Evolutionary conservation across 2,113 vertebrate genomes (phyloP), one percentile per base, ranked within the genome.

Genomic region (Gasterosteus aculeatus): DNA sequence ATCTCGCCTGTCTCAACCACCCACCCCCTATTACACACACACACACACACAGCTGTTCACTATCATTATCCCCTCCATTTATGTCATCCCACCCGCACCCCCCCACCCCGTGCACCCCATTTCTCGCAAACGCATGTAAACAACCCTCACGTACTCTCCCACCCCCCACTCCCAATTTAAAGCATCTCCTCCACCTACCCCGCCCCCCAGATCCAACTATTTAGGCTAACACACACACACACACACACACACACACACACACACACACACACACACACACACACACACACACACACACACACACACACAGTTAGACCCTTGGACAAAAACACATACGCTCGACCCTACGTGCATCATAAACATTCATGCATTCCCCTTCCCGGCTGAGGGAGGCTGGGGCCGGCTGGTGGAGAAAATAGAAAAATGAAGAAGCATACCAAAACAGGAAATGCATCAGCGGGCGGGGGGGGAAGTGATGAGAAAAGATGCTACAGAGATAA

Each of bases 381-480:
- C 6, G 26, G 77, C 87, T 80, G 19, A 90, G 87, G 92, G 91
- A 91, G 91, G 88, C 69, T 56, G 54, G 84, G 80, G 88, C 90
- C 92, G 92, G 92, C 89, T 93, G 90, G 88, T 87, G 84, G 88
- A 84, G 85, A 83, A 88, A 88, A 85, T 81, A 77, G 81, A 85
- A 89, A 81, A 89, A 87, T 51, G 78, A 91, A 86, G 82, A 91
- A 77, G 83, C 82, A 89, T 80, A 91, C 84, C 88, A 91, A 91
- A 93, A 94, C 92, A 94, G 91, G 93, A 95, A 94, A 92, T 92
- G 78, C 90, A 93, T 89, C 88, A 92, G 88, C 82, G 84, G 88
- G 75, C n/a, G n/a, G 80, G 81, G 84, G 88, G 75, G 85, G 82
- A 68, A 75, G 77, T 81, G 85, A 81, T 42, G 77, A 74, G 53